A percentile compares a stretch with the other conserved stretches of the same genome.
Conservation (phyloP, 2,888 invertebrate genomes). For the Crocallis elinguaria region DNA sequence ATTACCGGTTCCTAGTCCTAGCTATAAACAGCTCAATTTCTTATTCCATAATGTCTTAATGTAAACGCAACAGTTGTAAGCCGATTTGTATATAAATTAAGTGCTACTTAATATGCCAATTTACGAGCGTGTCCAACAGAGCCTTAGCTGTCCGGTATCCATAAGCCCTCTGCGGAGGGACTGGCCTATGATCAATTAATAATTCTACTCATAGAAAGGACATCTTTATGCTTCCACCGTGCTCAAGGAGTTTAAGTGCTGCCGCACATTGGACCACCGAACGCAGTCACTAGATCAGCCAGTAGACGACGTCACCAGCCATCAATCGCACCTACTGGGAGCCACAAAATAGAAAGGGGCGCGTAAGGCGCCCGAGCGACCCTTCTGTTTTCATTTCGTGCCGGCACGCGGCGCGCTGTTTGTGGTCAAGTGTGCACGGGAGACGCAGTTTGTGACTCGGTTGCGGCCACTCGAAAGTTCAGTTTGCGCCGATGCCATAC, state of each 20-base stretch:
- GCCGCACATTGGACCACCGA: no score
- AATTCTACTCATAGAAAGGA: conserved; percentile 60
- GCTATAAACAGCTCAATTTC: conserved; percentile 60
- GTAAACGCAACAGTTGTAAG: conserved; percentile 60
- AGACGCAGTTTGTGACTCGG: no score
- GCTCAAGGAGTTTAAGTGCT: conserved; percentile 44
- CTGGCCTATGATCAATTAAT: conserved; percentile 63
- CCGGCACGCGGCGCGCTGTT: no score
- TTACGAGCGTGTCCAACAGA: conserved; percentile 62
- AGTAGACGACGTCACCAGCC: no score
- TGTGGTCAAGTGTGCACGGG: no score
- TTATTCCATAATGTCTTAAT: conserved; percentile 57
- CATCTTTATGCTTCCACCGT: conserved; percentile 61
- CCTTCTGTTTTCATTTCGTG: no score
- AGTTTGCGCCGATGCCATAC: no score
- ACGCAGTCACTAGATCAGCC: no score
- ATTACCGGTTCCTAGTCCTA: conserved; percentile 16
- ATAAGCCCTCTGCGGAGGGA: conserved; percentile 45
- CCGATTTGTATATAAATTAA: conserved; percentile 65
- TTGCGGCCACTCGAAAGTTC: no score
- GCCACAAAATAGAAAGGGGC: no score
- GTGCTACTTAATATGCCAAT: conserved; percentile 68
- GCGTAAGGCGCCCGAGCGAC: no score
- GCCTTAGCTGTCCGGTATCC: conserved; percentile 33
- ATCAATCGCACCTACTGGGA: no score